Evolutionary conservation across 2,113 vertebrate species (phyloP).

Genomic region (Planiliza haematocheilus): DNA sequence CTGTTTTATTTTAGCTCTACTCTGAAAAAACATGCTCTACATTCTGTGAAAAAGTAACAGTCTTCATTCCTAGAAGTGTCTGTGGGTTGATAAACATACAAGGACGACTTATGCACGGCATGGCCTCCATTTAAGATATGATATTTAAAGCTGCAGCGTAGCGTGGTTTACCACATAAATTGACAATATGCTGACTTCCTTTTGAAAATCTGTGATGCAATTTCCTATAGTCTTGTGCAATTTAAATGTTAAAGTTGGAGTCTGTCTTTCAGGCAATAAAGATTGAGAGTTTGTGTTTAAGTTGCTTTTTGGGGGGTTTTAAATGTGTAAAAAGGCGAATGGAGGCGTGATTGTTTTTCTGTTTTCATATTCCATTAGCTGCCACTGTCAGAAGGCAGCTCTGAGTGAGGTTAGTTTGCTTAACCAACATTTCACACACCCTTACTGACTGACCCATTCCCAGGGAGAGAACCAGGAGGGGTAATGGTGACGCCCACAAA

Average conservation of each 20-base stretch:
- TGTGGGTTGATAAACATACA: slow-evolving; percentile 35
- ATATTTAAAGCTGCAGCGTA: slow-evolving; percentile 45
- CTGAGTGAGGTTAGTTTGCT: slow-evolving; percentile 53
- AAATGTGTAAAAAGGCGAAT: neutral
- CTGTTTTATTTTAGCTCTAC: slow-evolving; percentile 53
- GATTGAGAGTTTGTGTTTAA: neutral
- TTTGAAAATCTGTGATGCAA: slow-evolving; percentile 48
- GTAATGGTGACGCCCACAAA: slow-evolving; percentile 39
- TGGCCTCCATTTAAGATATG: slow-evolving; percentile 35
- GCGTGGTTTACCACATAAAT: slow-evolving; percentile 59
- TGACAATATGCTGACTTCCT: slow-evolving; percentile 27
- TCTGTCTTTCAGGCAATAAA: neutral
- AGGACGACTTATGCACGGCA: slow-evolving; percentile 3
- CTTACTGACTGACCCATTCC: slow-evolving; percentile 35
- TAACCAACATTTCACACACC: slow-evolving; percentile 57
- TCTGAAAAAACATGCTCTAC: slow-evolving; percentile 28
- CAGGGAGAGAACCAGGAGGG: slow-evolving; percentile 32
- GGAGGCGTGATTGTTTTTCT: neutral
- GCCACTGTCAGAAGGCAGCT: slow-evolving; percentile 23
- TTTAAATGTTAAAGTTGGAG: slow-evolving; percentile 26
- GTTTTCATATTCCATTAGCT: slow-evolving; percentile 17
- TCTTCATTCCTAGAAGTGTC: slow-evolving; percentile 68
- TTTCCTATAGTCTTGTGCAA: slow-evolving; percentile 55
- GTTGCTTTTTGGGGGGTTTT: neutral
- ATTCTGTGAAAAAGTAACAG: slow-evolving; percentile 60